Conservation (phyloP, 35 echinoderm and acorn worm genomes). For the Amphiura filiformis region DNA sequence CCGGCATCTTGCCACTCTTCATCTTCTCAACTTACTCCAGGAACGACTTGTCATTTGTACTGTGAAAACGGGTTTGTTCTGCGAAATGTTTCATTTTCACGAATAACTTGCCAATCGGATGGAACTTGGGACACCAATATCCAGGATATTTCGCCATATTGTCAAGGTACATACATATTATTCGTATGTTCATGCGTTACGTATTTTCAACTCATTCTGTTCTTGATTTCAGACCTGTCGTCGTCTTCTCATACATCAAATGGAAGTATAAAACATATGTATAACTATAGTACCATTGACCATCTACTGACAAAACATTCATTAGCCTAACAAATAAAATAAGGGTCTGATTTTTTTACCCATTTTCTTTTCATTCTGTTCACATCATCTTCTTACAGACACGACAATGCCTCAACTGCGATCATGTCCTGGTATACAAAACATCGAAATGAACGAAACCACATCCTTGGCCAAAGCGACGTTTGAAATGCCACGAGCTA, state of each 20-base stretch:
- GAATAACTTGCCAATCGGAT: conserved; percentile 55
- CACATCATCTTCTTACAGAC: too few relatives aligned
- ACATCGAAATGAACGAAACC: conserved; percentile 9
- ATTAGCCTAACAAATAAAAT: too few relatives aligned
- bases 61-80: conserved; percentile 62
- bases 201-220: too few relatives aligned
- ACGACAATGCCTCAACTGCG: not conserved
- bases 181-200: too few relatives aligned
- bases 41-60: conserved; percentile 52
- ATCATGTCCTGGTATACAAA: conserved; percentile 59
- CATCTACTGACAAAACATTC: too few relatives aligned
- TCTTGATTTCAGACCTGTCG: too few relatives aligned
- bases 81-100: conserved; percentile 11
- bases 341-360: too few relatives aligned
- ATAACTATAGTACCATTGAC: too few relatives aligned
- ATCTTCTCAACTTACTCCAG: conserved; percentile 33
- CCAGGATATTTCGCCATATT: conserved; percentile 13
- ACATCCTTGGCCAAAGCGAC: not conserved
- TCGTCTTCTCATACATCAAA: too few relatives aligned
- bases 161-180: conserved; percentile 67
- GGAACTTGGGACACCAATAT: conserved; percentile 60
- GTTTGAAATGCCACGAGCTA: conserved; percentile 57
- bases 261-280: too few relatives aligned
- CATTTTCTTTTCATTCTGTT: too few relatives aligned
- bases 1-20: not conserved